Percentiles rank a stretch among this genome's conserved stretches.
These are phyloP conservation scores for Porites rus DNA, from an alignment of 92 coral and sea anemone genomes.

Conservation along the genomic window DNA sequence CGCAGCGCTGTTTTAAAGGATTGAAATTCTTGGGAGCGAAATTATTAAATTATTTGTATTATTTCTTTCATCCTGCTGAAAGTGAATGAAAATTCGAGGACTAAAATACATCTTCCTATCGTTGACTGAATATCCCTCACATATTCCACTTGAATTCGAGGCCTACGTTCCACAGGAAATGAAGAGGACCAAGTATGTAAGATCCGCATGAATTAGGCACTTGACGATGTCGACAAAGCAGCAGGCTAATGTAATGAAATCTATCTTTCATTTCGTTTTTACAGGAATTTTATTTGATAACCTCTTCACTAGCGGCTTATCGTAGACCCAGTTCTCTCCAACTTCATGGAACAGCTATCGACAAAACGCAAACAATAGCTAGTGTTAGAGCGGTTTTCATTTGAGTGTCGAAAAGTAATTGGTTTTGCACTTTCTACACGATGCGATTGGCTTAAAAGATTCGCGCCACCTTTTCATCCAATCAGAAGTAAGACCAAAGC, in stretches of 20 bases:
- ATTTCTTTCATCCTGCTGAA: background rate
- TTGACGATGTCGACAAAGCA: background rate
- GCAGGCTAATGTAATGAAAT: background rate
- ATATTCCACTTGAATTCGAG: background rate
- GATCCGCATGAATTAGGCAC: background rate
- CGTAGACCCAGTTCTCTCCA: constrained; percentile 96
- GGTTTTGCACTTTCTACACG: too few relatives aligned
- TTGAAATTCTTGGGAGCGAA: background rate
- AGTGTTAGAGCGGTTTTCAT: too few relatives aligned
- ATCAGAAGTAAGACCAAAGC: too few relatives aligned
- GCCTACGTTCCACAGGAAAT: background rate
- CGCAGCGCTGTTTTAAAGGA: background rate
- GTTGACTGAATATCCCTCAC: background rate
- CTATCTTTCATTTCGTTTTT: constrained; percentile 20
- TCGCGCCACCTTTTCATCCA: too few relatives aligned
- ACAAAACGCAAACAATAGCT: background rate
- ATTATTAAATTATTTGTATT: background rate
- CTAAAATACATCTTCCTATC: background rate
- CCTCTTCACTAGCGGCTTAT: constrained; percentile 75
- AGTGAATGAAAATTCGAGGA: too few relatives aligned
- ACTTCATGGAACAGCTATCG: constrained; percentile 87
- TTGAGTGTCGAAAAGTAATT: too few relatives aligned
- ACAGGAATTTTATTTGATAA: constrained; percentile 22
- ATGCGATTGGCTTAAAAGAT: too few relatives aligned
- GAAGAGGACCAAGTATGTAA: background rate